Conservation (phyloP, 2,113 vertebrate genomes). For the Physeter macrocephalus region DNA sequence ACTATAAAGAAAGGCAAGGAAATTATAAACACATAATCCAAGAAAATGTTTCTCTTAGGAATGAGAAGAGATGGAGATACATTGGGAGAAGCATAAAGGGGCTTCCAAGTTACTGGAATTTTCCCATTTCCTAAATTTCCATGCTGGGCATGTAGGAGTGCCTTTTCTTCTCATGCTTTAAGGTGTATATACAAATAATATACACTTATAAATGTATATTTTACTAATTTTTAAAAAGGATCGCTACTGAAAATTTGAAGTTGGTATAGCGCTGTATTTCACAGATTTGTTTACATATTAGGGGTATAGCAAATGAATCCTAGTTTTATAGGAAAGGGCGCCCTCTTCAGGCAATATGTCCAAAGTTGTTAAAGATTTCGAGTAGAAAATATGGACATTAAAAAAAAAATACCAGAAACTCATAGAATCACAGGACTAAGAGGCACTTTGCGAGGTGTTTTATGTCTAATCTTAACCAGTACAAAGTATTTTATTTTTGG, state of each 20-base stretch:
- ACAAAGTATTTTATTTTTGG: not conserved
- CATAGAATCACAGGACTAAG: not conserved
- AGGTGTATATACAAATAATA: not conserved
- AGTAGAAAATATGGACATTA: not conserved
- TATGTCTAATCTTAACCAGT: not conserved
- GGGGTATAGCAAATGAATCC: not conserved
- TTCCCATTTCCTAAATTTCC: not conserved
- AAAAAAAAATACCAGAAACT: not conserved
- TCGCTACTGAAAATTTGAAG: not conserved
- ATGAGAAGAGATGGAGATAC: not conserved
- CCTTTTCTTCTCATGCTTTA: not conserved
- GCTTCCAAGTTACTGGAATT: not conserved
- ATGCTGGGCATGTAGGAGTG: not conserved
- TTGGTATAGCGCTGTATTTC: not conserved
- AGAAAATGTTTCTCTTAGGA: not conserved
- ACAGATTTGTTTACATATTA: not conserved
- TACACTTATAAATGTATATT: not conserved
- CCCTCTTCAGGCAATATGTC: slow-evolving; percentile 42
- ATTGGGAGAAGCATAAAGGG: not conserved
- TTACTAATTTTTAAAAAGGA: not conserved
- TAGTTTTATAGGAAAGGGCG: slow-evolving; percentile 24
- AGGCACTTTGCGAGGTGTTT: not conserved
- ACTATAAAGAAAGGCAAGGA: not conserved
- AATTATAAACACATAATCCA: not conserved
- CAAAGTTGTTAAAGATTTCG: not conserved